A percentile compares a stretch with the other conserved stretches of the same genome.
phyloP scores from a whole-genome alignment of 2,797 vertebrate species.

The Babyrousa celebensis region DNA sequence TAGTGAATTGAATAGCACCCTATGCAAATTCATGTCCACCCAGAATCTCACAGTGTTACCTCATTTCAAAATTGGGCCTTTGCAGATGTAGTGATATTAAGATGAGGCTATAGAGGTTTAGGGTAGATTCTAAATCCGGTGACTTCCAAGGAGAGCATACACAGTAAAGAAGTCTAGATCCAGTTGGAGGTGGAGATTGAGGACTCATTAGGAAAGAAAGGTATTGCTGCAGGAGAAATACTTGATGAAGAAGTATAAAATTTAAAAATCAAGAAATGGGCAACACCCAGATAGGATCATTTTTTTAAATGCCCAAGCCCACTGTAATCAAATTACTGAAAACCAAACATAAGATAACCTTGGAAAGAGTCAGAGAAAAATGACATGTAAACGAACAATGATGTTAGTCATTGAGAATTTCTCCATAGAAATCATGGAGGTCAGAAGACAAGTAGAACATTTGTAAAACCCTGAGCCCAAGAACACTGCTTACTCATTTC shows the following conservation, averaged over 20 bases:
- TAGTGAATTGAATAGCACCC: not conserved
- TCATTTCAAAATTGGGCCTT: not conserved
- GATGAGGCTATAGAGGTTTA: no score
- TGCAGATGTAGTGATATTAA: not conserved
- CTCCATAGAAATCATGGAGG: not conserved
- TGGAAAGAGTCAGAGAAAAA: not conserved
- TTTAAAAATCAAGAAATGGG: not conserved
- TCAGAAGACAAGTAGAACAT: not conserved
- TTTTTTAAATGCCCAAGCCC: not conserved
- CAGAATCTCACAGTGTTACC: not conserved
- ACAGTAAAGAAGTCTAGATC: not conserved
- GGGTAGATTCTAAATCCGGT: not conserved
- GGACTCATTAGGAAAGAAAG: not conserved
- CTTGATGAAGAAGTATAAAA: not conserved
- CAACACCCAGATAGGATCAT: not conserved
- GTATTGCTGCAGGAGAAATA: not conserved
- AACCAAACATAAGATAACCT: not conserved
- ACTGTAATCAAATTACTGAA: not conserved
- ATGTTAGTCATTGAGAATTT: not conserved
- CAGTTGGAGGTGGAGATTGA: not conserved
- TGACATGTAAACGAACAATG: not conserved
- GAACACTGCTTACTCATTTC: not conserved
- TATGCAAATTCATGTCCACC: not conserved
- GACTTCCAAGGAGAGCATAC: not conserved
- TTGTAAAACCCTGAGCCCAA: not conserved